Evolutionary conservation across 2,888 invertebrate genomes (phyloP).

Genomic region (Gastracanthus pulcherrimus): DNA sequence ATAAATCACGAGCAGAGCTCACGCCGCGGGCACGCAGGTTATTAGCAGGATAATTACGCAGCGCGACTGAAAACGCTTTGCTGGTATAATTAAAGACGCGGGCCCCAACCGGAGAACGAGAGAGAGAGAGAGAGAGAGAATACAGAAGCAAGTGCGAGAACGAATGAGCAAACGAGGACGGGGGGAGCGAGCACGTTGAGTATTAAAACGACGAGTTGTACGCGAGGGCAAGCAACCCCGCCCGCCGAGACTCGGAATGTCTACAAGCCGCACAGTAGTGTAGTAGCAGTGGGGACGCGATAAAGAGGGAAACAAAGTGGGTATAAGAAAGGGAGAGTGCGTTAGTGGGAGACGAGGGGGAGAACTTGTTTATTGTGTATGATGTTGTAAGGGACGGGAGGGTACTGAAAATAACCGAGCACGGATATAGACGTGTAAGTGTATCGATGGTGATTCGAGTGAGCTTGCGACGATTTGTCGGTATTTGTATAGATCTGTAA

Average conservation of each 20-base stretch:
- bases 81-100: conserved; percentile 63
- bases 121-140: background rate
- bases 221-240: no score
- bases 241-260: conserved; percentile 12
- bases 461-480: no score
- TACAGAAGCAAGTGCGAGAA: background rate
- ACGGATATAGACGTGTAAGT: background rate
- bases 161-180: background rate
- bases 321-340: background rate
- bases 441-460: background rate
- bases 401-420: background rate
- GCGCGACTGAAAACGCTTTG: conserved; percentile 62
- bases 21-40: conserved; percentile 42
- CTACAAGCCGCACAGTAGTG: background rate
- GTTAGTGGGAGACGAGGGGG: background rate
- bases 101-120: background rate
- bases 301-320: conserved; percentile 28
- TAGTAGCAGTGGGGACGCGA: background rate
- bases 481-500: no score
- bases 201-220: background rate
- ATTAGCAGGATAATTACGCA: conserved; percentile 65
- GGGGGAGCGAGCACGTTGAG: background rate
- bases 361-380: background rate
- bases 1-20: conserved; percentile 26
- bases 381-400: background rate